A percentile compares a stretch with the other conserved stretches of the same genome.
These are phyloP conservation scores for Phylloscopus whistleri DNA, from an alignment of 2,113 vertebrate genomes.

Conservation along the genomic window DNA sequence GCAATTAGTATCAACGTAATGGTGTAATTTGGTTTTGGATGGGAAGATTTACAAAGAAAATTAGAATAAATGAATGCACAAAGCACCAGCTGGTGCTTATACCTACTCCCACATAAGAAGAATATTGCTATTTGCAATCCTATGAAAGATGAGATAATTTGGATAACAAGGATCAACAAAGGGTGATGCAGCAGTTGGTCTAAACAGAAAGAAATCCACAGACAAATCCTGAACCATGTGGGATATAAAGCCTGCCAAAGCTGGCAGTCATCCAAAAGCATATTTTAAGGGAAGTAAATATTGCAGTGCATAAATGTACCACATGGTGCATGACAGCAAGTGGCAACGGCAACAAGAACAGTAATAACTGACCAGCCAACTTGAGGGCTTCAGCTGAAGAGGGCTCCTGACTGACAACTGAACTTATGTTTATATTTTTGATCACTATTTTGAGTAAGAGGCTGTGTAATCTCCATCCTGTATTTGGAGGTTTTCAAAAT, in stretches of 20 bases:
- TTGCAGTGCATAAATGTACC: background rate
- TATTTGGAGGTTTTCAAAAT: background rate
- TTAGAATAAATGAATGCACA: constrained; percentile 60
- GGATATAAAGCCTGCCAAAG: constrained; percentile 32
- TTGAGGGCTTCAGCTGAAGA: background rate
- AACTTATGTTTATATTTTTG: background rate
- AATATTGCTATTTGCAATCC: constrained; percentile 60
- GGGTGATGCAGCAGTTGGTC: constrained; percentile 53
- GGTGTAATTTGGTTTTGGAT: constrained; percentile 49
- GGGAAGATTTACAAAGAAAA: constrained; percentile 64
- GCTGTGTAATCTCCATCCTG: background rate
- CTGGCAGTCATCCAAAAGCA: constrained; percentile 7
- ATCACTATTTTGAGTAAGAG: background rate
- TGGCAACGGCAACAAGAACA: background rate
- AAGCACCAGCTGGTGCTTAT: constrained; percentile 66
- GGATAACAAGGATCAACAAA: constrained; percentile 65
- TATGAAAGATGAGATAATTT: constrained; percentile 64
- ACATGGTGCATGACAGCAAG: background rate
- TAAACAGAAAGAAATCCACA: constrained; percentile 46
- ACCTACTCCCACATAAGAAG: constrained; percentile 58
- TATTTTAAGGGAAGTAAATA: constrained; percentile 39
- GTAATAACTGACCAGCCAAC: background rate
- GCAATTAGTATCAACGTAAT: constrained; percentile 58
- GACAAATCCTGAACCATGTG: constrained; percentile 29
- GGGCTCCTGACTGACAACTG: background rate